Percentiles rank a stretch among this genome's conserved stretches.
Evolutionary conservation across 2,797 vertebrate genomes (phyloP).

Genomic region (Gorsachius magnificus): DNA sequence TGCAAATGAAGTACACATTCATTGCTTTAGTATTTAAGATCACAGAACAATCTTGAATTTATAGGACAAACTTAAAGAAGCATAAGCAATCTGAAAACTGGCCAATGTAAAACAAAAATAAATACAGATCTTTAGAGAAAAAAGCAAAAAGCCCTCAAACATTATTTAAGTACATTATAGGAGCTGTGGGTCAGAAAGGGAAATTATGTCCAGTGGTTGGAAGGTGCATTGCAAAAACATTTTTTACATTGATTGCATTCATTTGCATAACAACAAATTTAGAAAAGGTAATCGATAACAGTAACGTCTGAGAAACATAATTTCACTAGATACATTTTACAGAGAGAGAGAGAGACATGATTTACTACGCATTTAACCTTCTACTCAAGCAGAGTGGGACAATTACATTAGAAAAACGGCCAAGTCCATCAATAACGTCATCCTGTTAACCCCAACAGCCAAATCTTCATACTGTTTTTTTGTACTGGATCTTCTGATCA

Average conservation of each 20-base stretch:
- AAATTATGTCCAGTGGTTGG: slow-evolving; percentile 4
- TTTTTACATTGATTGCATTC: neutral
- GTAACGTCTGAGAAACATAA: slow-evolving; percentile 55
- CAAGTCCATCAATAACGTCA: neutral
- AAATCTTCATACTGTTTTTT: neutral
- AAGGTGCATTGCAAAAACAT: slow-evolving; percentile 17
- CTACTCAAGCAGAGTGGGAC: slow-evolving; percentile 57
- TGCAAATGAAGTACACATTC: neutral
- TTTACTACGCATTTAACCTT: slow-evolving; percentile 69
- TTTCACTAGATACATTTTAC: slow-evolving; percentile 45
- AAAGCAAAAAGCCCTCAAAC: slow-evolving; percentile 50
- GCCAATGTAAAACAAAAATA: slow-evolving; percentile 62
- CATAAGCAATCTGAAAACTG: slow-evolving; percentile 29
- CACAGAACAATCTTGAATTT: neutral
- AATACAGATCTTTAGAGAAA: slow-evolving; percentile 29
- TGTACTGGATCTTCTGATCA: neutral
- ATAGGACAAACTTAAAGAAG: neutral
- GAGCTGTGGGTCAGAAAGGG: neutral
- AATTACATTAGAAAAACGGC: neutral
- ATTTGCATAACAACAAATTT: neutral
- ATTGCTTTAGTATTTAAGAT: slow-evolving; percentile 21
- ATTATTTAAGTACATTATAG: neutral
- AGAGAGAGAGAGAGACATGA: slow-evolving; percentile 36
- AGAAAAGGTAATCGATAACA: neutral
- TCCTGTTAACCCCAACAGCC: neutral